phyloP scores from a whole-genome alignment of 2,113 vertebrate species.

The Gallinago undulata region DNA sequence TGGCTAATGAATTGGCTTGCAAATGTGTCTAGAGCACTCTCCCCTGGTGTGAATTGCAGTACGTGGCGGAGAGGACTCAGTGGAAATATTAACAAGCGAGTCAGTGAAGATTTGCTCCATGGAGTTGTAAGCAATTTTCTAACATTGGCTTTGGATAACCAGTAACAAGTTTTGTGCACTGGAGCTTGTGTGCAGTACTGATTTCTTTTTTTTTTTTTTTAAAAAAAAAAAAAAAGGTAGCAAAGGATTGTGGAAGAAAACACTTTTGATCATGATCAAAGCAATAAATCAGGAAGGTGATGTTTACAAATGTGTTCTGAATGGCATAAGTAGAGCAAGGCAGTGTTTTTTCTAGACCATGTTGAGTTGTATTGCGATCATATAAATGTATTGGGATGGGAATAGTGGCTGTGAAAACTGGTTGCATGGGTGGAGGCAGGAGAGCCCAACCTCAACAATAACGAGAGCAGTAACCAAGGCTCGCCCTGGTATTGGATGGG shows the following conservation, averaged over 20 bases:
- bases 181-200: background rate
- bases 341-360: background rate
- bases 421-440: background rate
- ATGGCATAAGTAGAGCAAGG: background rate
- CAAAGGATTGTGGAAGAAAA: background rate
- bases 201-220: background rate
- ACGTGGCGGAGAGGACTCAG: background rate
- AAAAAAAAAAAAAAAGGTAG: background rate
- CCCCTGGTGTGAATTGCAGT: too few relatives aligned
- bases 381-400: too few relatives aligned
- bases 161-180: background rate
- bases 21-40: background rate
- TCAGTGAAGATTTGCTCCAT: background rate
- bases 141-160: background rate
- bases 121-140: background rate
- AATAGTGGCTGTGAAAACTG: background rate
- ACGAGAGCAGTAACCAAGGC: background rate
- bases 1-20: background rate
- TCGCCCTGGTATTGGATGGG: background rate
- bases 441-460: background rate
- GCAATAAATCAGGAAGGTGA: background rate
- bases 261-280: background rate
- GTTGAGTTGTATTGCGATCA: accelerated
- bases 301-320: background rate
- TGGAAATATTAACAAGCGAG: background rate